phyloP scores from a whole-genome alignment of 2,888 invertebrate species.

The Unio pictorum region DNA sequence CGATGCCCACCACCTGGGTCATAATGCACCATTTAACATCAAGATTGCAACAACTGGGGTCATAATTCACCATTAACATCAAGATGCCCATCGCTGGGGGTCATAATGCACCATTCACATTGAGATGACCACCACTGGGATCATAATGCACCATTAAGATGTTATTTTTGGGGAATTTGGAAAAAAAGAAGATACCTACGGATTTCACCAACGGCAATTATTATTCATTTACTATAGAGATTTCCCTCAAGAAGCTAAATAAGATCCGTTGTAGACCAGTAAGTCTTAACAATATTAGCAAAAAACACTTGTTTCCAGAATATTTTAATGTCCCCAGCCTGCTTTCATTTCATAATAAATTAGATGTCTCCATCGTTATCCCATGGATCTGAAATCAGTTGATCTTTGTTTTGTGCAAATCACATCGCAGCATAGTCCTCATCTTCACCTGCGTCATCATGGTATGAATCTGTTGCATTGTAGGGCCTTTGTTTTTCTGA shows the following conservation, averaged over 20 bases:
- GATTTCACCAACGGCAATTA: not conserved
- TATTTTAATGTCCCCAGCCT: too few relatives aligned
- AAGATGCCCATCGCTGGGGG: conserved; percentile 4
- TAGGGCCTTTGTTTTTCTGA: too few relatives aligned
- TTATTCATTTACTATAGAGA: not conserved
- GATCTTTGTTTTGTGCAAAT: too few relatives aligned
- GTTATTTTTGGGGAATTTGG: not conserved
- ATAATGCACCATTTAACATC: conserved; percentile 9
- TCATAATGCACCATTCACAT: conserved; percentile 9
- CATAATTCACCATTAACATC: conserved; percentile 8
- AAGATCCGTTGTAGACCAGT: too few relatives aligned
- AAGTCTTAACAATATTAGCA: too few relatives aligned
- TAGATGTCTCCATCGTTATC: too few relatives aligned
- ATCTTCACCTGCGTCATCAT: not conserved
- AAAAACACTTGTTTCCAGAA: too few relatives aligned
- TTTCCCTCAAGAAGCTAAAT: too few relatives aligned
- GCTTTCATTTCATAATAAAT: too few relatives aligned
- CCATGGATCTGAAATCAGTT: too few relatives aligned
- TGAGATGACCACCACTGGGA: conserved; percentile 5
- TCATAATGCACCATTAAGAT: conserved; percentile 7
- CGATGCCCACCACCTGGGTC: conserved; percentile 5
- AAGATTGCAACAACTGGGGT: conserved; percentile 5
- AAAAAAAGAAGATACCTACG: conserved; percentile 1
- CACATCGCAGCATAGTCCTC: not conserved
- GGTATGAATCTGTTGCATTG: too few relatives aligned